phyloP scores from a whole-genome alignment of 2,888 invertebrate species.

The Ochropleura leucogaster region DNA sequence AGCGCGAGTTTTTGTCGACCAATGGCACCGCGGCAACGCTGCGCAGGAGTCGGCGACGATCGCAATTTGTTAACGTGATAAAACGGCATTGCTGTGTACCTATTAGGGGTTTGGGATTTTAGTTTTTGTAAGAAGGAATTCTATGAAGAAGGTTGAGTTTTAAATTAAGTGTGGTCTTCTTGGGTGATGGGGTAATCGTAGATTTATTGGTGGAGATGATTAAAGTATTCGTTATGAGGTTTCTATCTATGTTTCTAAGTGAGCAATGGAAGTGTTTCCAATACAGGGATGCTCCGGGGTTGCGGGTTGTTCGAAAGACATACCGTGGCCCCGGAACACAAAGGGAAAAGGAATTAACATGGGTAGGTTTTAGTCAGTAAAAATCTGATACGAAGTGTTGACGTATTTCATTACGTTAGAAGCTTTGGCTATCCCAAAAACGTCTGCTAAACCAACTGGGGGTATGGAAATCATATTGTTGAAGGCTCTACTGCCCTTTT shows the following conservation, averaged over 20 bases:
- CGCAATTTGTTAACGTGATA: constrained; percentile 72
- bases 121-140: constrained; percentile 53
- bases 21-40: constrained; percentile 58
- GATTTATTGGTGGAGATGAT: constrained; percentile 1
- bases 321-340: too few relatives aligned
- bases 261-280: background rate
- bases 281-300: too few relatives aligned
- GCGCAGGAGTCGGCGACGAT: constrained; percentile 57
- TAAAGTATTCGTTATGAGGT: background rate
- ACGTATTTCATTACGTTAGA: too few relatives aligned
- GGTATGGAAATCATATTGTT: too few relatives aligned
- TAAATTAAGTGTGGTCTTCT: constrained; percentile 19
- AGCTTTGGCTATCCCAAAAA: background rate
- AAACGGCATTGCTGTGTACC: constrained; percentile 62
- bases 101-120: constrained; percentile 51
- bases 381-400: too few relatives aligned
- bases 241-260: background rate
- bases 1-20: constrained; percentile 67
- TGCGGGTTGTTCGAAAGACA: too few relatives aligned
- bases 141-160: constrained; percentile 30
- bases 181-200: constrained; percentile 5
- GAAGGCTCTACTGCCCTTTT: background rate
- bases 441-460: background rate
- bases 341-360: too few relatives aligned
- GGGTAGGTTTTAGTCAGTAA: too few relatives aligned